Percentiles rank a stretch among this genome's conserved stretches.
phyloP scores from a whole-genome alignment of 1,140 invertebrate species.

The Pentalonia nigronervosa region DNA sequence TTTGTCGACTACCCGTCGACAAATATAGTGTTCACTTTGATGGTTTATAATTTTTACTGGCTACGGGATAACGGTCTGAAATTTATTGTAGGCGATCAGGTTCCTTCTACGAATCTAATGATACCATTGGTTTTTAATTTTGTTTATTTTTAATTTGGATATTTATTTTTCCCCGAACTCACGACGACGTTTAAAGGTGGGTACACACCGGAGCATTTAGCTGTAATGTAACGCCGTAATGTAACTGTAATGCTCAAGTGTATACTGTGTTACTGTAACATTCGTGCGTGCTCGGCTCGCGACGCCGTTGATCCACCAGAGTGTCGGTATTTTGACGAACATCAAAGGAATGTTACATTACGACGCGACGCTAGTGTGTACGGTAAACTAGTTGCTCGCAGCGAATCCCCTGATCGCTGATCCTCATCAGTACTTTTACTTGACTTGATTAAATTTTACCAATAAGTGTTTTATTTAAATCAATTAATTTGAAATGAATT shows the following conservation, averaged over 20 bases:
- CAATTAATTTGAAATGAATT: not conserved
- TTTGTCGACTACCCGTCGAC: too few relatives aligned
- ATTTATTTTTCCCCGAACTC: too few relatives aligned
- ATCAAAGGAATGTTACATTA: conserved; percentile 15
- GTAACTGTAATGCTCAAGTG: not conserved
- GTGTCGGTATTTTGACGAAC: not conserved
- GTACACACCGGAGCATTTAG: not conserved
- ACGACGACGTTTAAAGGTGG: too few relatives aligned
- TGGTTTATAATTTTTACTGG: too few relatives aligned
- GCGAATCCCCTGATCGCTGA: not conserved
- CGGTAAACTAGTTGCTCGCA: conserved; percentile 5
- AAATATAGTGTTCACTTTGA: too few relatives aligned
- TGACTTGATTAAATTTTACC: not conserved
- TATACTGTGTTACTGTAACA: not conserved
- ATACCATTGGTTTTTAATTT: too few relatives aligned
- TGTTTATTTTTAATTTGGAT: too few relatives aligned
- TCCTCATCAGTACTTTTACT: too few relatives aligned
- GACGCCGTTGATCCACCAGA: not conserved
- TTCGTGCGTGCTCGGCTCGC: not conserved
- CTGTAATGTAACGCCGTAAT: not conserved
- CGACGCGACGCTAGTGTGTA: not conserved
- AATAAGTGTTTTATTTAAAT: not conserved
- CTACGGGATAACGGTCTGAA: too few relatives aligned
- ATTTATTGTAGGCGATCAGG: too few relatives aligned
- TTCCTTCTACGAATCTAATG: too few relatives aligned